phyloP scores from a whole-genome alignment of 2,888 invertebrate species.

The Criorhina ranunculi region DNA sequence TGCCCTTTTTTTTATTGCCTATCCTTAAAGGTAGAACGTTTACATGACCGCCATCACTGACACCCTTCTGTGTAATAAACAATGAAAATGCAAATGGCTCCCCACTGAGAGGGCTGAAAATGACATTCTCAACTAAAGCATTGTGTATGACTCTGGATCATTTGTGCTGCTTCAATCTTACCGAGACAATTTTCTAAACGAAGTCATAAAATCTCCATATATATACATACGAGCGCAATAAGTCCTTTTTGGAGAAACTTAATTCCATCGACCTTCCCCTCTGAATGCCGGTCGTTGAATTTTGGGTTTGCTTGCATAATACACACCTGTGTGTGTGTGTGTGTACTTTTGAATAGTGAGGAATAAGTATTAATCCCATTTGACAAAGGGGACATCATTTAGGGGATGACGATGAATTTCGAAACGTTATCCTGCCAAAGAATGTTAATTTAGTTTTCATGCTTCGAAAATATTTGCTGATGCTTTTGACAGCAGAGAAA shows the following conservation, averaged over 20 bases:
- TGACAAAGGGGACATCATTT: conserved; percentile 29
- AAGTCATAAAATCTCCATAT: conserved; percentile 33
- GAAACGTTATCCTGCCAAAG: conserved; percentile 14
- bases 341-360: not conserved
- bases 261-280: not conserved
- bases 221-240: conserved; percentile 8
- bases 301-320: not conserved
- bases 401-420: conserved; percentile 17
- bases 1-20: not conserved
- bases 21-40: not conserved
- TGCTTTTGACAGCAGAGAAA: not conserved
- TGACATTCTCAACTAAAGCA: not conserved
- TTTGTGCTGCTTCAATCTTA: conserved; percentile 13
- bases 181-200: conserved; percentile 23
- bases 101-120: conserved; percentile 9
- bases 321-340: not conserved
- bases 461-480: not conserved
- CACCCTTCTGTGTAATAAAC: conserved; percentile 18
- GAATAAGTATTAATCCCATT: conserved; percentile 6
- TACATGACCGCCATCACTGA: not conserved
- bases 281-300: not conserved
- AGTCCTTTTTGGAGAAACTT: conserved; percentile 13
- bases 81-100: conserved; percentile 33
- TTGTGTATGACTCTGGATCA: conserved; percentile 1
- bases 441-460: conserved; percentile 37